Evolutionary conservation across 2,113 vertebrate genomes (phyloP).

Genomic region (Serinus canaria): DNA sequence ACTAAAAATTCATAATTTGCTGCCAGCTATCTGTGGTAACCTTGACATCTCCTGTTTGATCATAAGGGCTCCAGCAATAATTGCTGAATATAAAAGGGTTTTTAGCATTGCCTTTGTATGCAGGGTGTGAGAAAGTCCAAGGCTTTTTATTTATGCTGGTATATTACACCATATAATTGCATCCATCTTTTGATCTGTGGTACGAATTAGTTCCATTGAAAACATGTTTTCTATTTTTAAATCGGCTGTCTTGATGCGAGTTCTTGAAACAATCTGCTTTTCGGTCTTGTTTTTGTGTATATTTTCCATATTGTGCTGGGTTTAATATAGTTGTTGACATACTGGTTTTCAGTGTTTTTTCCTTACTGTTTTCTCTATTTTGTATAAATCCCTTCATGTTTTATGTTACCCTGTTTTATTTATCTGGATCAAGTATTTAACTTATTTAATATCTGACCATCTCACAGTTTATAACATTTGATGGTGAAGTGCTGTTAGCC

Average conservation of each 20-base stretch:
- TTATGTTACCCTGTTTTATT: not conserved
- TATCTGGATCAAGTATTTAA: not conserved
- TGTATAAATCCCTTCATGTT: not conserved
- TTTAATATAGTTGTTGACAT: conserved; percentile 41
- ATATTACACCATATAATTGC: conserved; percentile 54
- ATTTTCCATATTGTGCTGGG: conserved; percentile 45
- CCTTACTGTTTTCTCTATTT: not conserved
- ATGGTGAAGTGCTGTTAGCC: not conserved
- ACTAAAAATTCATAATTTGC: conserved; percentile 20
- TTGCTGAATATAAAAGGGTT: conserved; percentile 7
- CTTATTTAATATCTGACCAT: not conserved
- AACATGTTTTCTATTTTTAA: conserved; percentile 68
- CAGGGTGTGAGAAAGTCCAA: conserved; percentile 61
- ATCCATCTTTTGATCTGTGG: conserved; percentile 64
- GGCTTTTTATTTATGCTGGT: conserved; percentile 57
- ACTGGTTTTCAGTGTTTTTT: not conserved
- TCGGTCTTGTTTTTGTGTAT: conserved; percentile 34
- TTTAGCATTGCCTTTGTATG: conserved; percentile 26
- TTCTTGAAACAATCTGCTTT: conserved; percentile 34
- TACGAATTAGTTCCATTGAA: conserved; percentile 64
- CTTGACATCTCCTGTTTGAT: conserved; percentile 44
- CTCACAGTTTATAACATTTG: not conserved
- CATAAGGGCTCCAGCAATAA: conserved; percentile 8
- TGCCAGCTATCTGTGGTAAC: conserved; percentile 46
- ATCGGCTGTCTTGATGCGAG: conserved; percentile 19